Percentiles rank a stretch among this genome's conserved stretches.
Evolutionary conservation across 2,888 invertebrate genomes (phyloP).

Genomic region (Diogma glabrata): DNA sequence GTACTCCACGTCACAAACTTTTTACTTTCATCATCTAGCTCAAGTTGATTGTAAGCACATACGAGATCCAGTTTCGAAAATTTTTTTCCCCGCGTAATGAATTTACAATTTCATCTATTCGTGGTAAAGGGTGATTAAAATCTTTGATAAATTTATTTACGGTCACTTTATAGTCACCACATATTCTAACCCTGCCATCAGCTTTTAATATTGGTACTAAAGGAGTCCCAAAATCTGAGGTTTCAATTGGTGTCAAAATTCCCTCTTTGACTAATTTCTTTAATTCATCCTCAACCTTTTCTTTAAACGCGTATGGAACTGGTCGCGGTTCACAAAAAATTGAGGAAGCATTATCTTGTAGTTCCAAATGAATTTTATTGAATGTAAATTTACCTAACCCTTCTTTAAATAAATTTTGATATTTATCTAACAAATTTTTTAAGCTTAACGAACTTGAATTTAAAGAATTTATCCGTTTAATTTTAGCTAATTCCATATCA

Average conservation of each 20-base stretch:
- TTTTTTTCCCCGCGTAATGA: conserved; percentile 18
- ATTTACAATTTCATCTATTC: conserved; percentile 24
- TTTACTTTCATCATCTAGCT: conserved; percentile 23
- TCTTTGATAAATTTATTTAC: conserved; percentile 22
- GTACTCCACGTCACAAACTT: conserved; percentile 23
- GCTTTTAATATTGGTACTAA: conserved; percentile 18
- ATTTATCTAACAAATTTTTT: conserved; percentile 1
- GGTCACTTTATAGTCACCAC: conserved; percentile 19
- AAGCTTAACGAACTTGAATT: neutral
- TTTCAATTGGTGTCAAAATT: conserved; percentile 19
- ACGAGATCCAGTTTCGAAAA: conserved; percentile 24
- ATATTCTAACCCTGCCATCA: conserved; percentile 15
- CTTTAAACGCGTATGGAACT: neutral
- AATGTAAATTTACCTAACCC: neutral
- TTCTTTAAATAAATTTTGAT: neutral
- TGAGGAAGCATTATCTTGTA: neutral
- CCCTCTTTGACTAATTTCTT: conserved; percentile 13
- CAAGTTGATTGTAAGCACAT: conserved; percentile 28
- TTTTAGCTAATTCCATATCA: too few species aligned
- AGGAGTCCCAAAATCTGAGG: conserved; percentile 17
- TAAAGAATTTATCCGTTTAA: too few species aligned
- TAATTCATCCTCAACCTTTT: conserved; percentile 13
- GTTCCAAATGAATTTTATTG: neutral
- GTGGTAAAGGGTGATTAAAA: conserved; percentile 23
- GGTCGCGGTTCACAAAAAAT: neutral